Conservation (phyloP, 2,113 vertebrate species). For the Micronisus gabar region DNA sequence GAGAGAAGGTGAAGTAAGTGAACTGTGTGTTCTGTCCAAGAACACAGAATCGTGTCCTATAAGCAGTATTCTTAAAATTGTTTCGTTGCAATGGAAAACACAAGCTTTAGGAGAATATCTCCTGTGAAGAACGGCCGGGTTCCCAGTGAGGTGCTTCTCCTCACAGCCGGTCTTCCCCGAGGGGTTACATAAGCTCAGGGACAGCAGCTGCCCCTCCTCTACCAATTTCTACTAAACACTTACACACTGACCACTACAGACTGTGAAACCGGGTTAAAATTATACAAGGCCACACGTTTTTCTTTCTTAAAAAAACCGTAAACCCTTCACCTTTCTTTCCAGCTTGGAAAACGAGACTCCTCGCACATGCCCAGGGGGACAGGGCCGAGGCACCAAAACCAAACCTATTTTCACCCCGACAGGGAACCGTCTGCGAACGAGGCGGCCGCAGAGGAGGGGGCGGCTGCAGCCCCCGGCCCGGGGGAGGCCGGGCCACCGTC, state of each 20-base stretch:
- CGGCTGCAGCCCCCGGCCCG: background rate
- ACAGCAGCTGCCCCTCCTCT: fast-evolving
- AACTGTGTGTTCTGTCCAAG: background rate
- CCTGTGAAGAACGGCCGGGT: fast-evolving
- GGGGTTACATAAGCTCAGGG: fast-evolving
- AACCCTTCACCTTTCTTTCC: background rate
- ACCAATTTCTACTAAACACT: fast-evolving
- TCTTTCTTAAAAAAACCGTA: background rate
- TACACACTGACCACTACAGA: background rate
- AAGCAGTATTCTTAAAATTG: too few relatives aligned
- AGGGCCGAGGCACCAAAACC: background rate
- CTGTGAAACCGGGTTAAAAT: fast-evolving
- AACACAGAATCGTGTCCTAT: background rate
- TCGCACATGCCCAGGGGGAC: background rate
- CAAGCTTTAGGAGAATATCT: fast-evolving
- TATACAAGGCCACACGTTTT: background rate
- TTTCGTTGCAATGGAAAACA: background rate
- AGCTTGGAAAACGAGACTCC: background rate
- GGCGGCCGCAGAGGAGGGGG: background rate
- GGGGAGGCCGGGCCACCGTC: background rate
- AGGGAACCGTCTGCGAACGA: background rate
- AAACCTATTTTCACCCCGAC: fast-evolving
- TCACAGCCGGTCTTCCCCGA: too few relatives aligned
- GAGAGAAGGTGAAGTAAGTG: background rate
- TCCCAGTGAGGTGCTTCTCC: background rate